phyloP scores from a whole-genome alignment of 2,113 vertebrate genomes.

The Microcebus lehilahytsara region DNA sequence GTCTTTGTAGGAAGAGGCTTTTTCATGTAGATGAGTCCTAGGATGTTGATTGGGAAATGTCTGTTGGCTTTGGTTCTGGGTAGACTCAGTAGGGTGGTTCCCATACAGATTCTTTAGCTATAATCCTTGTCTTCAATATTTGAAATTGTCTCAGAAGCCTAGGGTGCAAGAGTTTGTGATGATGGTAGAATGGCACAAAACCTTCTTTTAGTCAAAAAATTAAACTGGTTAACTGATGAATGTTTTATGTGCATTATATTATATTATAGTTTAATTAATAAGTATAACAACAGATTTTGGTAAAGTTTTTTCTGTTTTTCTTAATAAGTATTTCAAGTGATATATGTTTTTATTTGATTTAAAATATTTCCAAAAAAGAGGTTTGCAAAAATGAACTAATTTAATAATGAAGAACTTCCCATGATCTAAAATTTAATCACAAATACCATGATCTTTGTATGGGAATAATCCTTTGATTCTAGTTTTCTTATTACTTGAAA shows the following conservation, averaged over 20 bases:
- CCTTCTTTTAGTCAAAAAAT: not conserved
- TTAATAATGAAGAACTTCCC: conserved; percentile 37
- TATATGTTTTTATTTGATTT: not conserved
- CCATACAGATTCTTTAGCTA: not conserved
- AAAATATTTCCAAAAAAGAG: not conserved
- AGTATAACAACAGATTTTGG: not conserved
- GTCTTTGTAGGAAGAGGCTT: not conserved
- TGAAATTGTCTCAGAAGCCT: not conserved
- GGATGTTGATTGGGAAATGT: not conserved
- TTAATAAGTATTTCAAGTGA: conserved; percentile 17
- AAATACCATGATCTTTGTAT: conserved; percentile 62
- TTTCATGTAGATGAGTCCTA: not conserved
- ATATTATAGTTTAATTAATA: not conserved
- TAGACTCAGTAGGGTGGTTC: not conserved
- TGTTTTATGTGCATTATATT: not conserved
- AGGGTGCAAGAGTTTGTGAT: not conserved
- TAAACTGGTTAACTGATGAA: not conserved
- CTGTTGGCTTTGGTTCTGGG: not conserved
- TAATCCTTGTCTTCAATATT: not conserved
- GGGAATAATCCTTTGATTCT: conserved; percentile 66
- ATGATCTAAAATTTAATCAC: conserved; percentile 55
- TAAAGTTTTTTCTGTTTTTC: not conserved
- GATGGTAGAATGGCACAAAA: not conserved
- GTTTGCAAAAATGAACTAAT: conserved; percentile 39
- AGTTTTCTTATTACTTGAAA: conserved; percentile 76